A percentile compares a stretch with the other conserved stretches of the same genome.
Evolutionary conservation across 2,113 vertebrate species (phyloP).

Genomic region (Baryphthengus martii): DNA sequence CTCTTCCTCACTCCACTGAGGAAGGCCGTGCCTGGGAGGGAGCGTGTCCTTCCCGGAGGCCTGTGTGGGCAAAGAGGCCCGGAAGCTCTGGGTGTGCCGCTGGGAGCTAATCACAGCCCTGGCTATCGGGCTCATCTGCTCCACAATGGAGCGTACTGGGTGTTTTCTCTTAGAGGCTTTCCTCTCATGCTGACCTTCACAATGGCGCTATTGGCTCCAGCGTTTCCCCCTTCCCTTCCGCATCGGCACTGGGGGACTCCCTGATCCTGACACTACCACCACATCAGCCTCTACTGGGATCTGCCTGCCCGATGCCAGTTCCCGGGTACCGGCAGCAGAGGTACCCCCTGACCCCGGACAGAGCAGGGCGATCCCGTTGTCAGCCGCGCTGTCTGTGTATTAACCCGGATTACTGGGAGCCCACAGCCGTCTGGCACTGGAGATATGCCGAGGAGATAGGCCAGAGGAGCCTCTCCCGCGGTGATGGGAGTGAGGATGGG

Average conservation of each 20-base stretch:
- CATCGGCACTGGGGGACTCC: background rate
- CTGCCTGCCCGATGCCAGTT: background rate
- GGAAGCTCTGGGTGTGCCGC: background rate
- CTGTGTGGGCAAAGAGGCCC: too few species aligned
- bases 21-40: background rate
- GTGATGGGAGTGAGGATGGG: background rate
- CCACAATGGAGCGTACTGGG: background rate
- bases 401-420: background rate
- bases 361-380: background rate
- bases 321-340: rapidly evolving
- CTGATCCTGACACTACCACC: background rate
- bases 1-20: background rate
- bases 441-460: slow-evolving; percentile 4
- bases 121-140: background rate
- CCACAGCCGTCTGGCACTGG: background rate
- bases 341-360: background rate
- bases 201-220: background rate
- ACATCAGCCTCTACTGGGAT: background rate
- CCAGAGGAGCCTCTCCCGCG: background rate
- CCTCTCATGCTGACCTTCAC: background rate
- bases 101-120: background rate
- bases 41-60: background rate
- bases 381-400: background rate
- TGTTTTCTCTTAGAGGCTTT: background rate
- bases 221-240: background rate